Conservation (phyloP, 2,797 vertebrate genomes). For the Malacoctenus gilli region DNA sequence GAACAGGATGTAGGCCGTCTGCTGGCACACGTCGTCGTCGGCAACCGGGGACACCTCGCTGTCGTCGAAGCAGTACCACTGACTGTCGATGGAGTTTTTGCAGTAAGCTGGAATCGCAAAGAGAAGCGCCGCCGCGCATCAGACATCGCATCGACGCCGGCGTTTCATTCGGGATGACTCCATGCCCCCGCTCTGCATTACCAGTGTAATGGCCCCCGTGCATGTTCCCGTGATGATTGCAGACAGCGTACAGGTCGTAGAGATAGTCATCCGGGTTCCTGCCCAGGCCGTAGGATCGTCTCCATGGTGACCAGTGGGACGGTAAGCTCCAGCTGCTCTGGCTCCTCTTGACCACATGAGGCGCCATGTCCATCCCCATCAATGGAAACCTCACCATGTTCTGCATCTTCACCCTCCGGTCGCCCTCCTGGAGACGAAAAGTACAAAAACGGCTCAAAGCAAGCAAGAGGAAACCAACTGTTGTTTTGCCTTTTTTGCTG, state of each 20-base stretch:
- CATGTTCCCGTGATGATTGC: constrained; percentile 99
- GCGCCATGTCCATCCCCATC: constrained; percentile 97
- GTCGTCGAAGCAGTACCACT: constrained; percentile 99
- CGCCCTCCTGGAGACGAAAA: constrained; percentile 85
- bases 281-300: constrained; percentile 93
- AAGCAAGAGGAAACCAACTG: background rate
- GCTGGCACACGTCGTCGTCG: constrained; percentile 94
- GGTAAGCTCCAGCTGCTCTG: constrained; percentile 99
- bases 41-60: constrained; percentile 93
- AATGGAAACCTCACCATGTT: constrained; percentile 96
- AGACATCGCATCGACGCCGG: too few relatives aligned
- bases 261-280: constrained; percentile 96
- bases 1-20: constrained; percentile 95
- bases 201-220: constrained; percentile 98
- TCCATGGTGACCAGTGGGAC: constrained; percentile 98
- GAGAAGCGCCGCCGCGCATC: too few relatives aligned
- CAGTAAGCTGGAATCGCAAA: constrained; percentile 88
- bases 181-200: constrained; percentile 45
- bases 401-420: constrained; percentile 94
- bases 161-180: too few relatives aligned
- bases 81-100: constrained; percentile 97
- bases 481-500: background rate
- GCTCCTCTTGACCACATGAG: constrained; percentile 96
- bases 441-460: too few relatives aligned
- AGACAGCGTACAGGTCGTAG: constrained; percentile 97